A percentile compares a stretch with the other conserved stretches of the same genome.
Evolutionary conservation across 2,797 vertebrate genomes (phyloP).

Genomic region (Vespertilio murinus): DNA sequence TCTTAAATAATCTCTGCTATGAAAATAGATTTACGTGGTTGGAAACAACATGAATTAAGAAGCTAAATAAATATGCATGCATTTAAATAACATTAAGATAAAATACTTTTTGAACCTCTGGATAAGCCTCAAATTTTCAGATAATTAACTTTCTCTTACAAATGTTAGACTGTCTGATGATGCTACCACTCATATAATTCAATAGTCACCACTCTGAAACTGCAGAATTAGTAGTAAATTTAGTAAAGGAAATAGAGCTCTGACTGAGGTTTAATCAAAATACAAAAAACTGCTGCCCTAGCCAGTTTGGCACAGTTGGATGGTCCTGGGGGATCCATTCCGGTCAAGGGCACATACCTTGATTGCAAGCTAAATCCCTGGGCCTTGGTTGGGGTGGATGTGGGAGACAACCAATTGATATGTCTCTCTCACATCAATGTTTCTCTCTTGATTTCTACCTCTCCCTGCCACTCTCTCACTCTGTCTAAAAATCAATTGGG

Average conservation of each 20-base stretch:
- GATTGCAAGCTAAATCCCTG: too few relatives aligned
- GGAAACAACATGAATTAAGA: conserved; percentile 67
- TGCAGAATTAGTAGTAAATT: conserved; percentile 16
- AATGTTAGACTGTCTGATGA: conserved; percentile 38
- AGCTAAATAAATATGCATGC: conserved; percentile 58
- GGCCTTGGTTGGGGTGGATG: too few relatives aligned
- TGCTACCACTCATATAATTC: not conserved
- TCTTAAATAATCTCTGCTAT: conserved; percentile 76
- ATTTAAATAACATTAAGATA: conserved; percentile 58
- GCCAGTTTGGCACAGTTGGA: too few relatives aligned
- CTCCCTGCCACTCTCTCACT: too few relatives aligned
- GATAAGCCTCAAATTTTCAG: conserved; percentile 38
- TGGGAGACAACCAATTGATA: too few relatives aligned
- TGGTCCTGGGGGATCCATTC: too few relatives aligned
- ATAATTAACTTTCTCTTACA: conserved; percentile 26
- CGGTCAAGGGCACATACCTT: too few relatives aligned
- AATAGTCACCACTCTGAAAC: not conserved
- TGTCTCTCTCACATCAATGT: too few relatives aligned
- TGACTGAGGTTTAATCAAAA: conserved; percentile 34
- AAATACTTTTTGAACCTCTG: conserved; percentile 37
- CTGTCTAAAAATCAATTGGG: too few relatives aligned
- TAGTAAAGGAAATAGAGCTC: conserved; percentile 35
- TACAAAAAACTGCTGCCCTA: not conserved
- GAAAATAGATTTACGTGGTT: conserved; percentile 65
- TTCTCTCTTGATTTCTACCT: too few relatives aligned